Base-by-base conservation (phyloP, 2,797 vertebrate species). In the Rousettus madagascariensis region DNA sequence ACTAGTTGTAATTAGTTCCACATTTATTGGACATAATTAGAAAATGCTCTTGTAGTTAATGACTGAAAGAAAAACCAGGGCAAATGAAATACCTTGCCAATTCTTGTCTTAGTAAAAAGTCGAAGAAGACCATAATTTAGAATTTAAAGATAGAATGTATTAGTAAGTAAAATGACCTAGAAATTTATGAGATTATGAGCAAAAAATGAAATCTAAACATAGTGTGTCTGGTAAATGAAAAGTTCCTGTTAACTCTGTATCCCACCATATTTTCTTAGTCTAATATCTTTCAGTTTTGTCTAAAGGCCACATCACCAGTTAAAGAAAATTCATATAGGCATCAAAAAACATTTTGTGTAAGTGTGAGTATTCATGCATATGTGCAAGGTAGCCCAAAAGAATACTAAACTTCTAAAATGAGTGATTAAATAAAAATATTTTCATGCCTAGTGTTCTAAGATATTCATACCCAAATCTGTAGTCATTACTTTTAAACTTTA, bases 1-100 rank as follows among this genome's bases (percentile, higher is more conserved):
- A 66, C 15, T 75, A 80, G 30, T 72, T 84, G 11, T 68, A 55
- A 85, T 93, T 95, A 91, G 80, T 96, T 92, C 68, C 77, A 88
- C 20, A 33, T 88, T 96, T 17, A 53, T 9, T 82, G 36, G 36
- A 43, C 26, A 20, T 90, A 72, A 85, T 94, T 72, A 91, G 68
- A 88, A 96, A 95, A 91, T 96, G 28, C 55, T 75, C n/a, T 90
- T 30, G 41, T 77, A 90, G 16, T 74, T 79, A 86, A 0, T 74
- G 49, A 95, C 38, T 91, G 69, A 90, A 36, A 65, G 65, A 77
- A 85, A 95, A 91, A 65, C 26, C 43, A 63, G 9, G 24, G 75
- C 68, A 93, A 61, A 65, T 86, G 41, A 94, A 94, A 71, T 94
- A 15, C 16, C 28, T 90, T 91, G 71, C 77, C 78, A 94, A 15